Percentiles rank a stretch among this genome's conserved stretches.
Conservation (phyloP, 2,888 invertebrate species). For the Camptogramma bilineatum region DNA sequence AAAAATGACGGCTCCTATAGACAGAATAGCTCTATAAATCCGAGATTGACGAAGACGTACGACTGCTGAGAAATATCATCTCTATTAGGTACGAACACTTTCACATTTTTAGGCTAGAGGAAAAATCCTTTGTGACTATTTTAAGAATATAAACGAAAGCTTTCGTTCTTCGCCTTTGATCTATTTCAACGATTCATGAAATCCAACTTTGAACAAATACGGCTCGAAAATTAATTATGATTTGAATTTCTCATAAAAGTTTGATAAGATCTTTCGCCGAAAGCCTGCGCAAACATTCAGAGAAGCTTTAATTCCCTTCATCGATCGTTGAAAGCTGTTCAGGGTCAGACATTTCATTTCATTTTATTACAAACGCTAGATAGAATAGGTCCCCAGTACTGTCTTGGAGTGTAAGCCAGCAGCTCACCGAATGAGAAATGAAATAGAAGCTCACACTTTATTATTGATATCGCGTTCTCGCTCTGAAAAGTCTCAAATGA, state of each 20-base stretch:
- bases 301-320: constrained; percentile 6
- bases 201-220: neutral
- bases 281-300: constrained; percentile 29
- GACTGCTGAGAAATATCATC: neutral
- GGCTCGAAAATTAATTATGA: constrained; percentile 8
- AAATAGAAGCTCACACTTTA: neutral
- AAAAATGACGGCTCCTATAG: constrained; percentile 11
- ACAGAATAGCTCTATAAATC: neutral
- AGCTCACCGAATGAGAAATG: neutral
- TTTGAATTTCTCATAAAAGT: constrained; percentile 26
- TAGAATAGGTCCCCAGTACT: neutral
- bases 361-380: constrained; percentile 13
- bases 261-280: constrained; percentile 19
- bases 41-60: neutral
- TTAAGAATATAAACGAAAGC: neutral
- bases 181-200: neutral
- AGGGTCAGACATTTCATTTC: constrained; percentile 21
- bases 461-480: no score
- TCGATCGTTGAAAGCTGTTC: constrained; percentile 13
- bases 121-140: neutral
- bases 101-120: neutral
- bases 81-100: neutral
- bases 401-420: neutral
- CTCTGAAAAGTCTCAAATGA: no score
- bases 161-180: neutral